phyloP scores from a whole-genome alignment of 1,140 invertebrate species.

The Pseudomyrmex concolor region DNA sequence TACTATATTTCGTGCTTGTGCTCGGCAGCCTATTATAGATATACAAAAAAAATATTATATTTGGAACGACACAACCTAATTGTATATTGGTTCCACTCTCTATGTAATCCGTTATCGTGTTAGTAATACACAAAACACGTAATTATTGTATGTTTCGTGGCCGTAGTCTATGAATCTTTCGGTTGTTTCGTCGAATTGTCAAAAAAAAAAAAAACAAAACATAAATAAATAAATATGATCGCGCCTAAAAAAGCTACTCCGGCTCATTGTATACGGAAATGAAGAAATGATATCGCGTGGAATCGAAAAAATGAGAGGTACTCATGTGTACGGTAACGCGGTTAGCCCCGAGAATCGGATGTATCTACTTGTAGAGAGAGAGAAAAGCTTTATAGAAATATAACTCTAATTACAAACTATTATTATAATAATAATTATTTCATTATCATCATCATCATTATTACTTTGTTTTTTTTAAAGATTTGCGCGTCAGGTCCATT shows the following conservation, averaged over 20 bases:
- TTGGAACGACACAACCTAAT: constrained; percentile 23
- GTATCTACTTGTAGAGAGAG: constrained; percentile 81
- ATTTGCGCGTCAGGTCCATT: background rate
- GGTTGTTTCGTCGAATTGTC: constrained; percentile 71
- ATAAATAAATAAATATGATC: constrained; percentile 73
- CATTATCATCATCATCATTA: constrained; percentile 62
- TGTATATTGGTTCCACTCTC: constrained; percentile 68
- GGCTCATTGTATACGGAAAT: constrained; percentile 81
- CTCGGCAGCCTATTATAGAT: constrained; percentile 25
- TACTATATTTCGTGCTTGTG: constrained; percentile 40
- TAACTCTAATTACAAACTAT: constrained; percentile 71
- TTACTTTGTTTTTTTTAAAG: constrained; percentile 54
- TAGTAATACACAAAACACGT: constrained; percentile 24
- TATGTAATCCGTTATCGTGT: constrained; percentile 64
- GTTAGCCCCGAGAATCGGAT: constrained; percentile 72
- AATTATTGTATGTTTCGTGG: constrained; percentile 55
- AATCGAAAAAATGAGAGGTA: constrained; percentile 55
- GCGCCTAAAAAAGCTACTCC: constrained; percentile 74
- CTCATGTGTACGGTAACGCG: constrained; percentile 45
- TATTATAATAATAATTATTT: constrained; percentile 60
- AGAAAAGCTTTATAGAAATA: constrained; percentile 80
- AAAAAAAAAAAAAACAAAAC: constrained; percentile 69
- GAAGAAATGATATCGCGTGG: constrained; percentile 51
- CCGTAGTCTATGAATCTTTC: constrained; percentile 59
- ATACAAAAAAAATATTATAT: constrained; percentile 35